A percentile compares a stretch with the other conserved stretches of the same genome.
Conservation (phyloP, 1,140 invertebrate genomes). For the Drosophila arawakana region DNA sequence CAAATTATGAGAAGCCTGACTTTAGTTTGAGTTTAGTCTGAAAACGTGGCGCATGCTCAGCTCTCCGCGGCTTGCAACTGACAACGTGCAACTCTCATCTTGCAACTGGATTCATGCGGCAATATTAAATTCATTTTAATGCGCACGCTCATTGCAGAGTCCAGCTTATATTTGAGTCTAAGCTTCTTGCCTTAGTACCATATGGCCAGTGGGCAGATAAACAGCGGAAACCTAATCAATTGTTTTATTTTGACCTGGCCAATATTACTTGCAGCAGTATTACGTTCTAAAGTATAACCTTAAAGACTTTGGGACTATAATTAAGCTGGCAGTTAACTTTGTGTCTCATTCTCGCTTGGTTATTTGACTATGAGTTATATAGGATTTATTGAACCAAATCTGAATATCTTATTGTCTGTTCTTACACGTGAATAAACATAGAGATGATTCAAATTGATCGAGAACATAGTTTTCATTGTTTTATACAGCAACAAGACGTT, state of each 20-base stretch:
- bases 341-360: too few species aligned
- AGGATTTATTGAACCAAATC: too few species aligned
- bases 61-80: slow-evolving; percentile 11
- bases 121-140: slow-evolving; percentile 83
- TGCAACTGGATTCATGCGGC: slow-evolving; percentile 62
- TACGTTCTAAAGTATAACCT: slow-evolving; percentile 27
- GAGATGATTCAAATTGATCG: too few species aligned
- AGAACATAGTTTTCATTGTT: too few species aligned
- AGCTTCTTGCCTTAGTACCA: slow-evolving; percentile 24
- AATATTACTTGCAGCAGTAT: slow-evolving; percentile 40
- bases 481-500: too few species aligned
- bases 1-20: slow-evolving; percentile 74
- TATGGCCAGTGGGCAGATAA: slow-evolving; percentile 55
- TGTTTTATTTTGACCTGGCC: slow-evolving; percentile 21
- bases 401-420: too few species aligned
- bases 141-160: slow-evolving; percentile 44
- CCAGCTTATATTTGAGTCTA: slow-evolving; percentile 23
- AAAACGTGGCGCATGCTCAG: slow-evolving; percentile 50
- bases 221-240: background rate
- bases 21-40: slow-evolving; percentile 67
- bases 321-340: too few species aligned
- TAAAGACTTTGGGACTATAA: background rate
- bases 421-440: too few species aligned
- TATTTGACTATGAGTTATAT: too few species aligned
- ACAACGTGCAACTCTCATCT: slow-evolving; percentile 7